These are phyloP conservation scores for Xiphophorus maculatus DNA, from an alignment of 2,113 vertebrate species.

Conservation along the genomic window DNA sequence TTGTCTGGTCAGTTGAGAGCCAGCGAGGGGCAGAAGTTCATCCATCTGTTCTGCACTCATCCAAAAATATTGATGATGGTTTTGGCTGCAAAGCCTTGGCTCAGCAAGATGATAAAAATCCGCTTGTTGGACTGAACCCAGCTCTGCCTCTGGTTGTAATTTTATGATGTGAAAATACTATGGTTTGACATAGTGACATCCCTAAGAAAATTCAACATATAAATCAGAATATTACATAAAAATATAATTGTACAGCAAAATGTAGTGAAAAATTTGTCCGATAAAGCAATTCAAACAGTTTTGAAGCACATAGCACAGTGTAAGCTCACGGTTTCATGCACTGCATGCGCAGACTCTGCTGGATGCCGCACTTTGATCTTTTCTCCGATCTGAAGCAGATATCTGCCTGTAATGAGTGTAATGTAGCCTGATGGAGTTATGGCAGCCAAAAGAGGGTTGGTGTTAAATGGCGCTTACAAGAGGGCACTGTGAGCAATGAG, in stretches of 20 bases:
- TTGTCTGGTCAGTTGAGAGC: neutral
- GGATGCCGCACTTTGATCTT: conserved; percentile 37
- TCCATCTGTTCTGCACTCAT: conserved; percentile 2
- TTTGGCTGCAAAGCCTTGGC: neutral
- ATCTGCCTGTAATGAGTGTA: conserved; percentile 45
- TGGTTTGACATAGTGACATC: neutral
- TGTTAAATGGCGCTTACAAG: conserved; percentile 54
- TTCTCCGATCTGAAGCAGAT: conserved; percentile 51
- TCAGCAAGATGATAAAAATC: neutral
- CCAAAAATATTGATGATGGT: neutral
- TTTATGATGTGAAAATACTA: neutral
- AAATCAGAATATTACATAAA: neutral
- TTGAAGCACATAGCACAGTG: no score
- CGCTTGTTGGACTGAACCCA: neutral
- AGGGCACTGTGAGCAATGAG: conserved; percentile 33
- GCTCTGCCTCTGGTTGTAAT: neutral
- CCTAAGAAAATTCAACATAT: neutral
- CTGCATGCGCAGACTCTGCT: conserved; percentile 2
- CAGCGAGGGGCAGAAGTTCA: neutral
- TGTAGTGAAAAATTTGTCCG: no score
- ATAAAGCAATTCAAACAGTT: no score
- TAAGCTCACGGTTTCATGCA: conserved; percentile 1
- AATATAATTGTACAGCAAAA: no score
- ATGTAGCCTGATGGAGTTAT: conserved; percentile 54
- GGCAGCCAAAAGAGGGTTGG: conserved; percentile 17